These are phyloP conservation scores for Listrodromus nycthemerus DNA, from an alignment of 2,888 invertebrate genomes.

Conservation along the genomic window DNA sequence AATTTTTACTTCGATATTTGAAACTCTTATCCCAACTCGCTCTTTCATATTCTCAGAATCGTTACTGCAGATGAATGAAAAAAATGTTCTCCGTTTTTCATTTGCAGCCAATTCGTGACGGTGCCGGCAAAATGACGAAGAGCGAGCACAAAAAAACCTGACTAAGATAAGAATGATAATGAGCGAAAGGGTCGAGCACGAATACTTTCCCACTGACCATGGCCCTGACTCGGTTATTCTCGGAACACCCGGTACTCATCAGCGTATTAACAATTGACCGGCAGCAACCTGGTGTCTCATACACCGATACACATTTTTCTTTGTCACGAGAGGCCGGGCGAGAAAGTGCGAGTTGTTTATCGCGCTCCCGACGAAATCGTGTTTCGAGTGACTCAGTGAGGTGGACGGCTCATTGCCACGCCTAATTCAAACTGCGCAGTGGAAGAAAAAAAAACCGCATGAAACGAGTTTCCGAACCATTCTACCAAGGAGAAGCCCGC, in stretches of 20 bases:
- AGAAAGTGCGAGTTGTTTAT: slow-evolving; percentile 12
- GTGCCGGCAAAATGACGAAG: not conserved
- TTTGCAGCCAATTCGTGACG: not conserved
- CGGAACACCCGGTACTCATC: not conserved
- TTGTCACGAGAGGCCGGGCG: not conserved
- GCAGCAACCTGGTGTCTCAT: slow-evolving; percentile 8
- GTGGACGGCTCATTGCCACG: slow-evolving; percentile 42
- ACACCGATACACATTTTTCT: not conserved
- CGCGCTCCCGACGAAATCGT: not conserved
- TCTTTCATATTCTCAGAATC: not conserved
- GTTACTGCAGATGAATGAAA: not conserved
- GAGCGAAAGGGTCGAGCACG: not conserved
- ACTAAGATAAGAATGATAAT: not conserved
- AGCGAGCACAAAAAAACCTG: not conserved
- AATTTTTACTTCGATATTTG: not conserved
- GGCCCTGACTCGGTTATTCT: not conserved
- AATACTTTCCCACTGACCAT: not conserved
- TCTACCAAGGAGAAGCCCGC: too few relatives aligned
- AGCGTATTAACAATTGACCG: not conserved
- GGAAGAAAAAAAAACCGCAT: slow-evolving; percentile 33
- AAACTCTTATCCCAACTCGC: not conserved
- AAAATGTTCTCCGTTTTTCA: too few relatives aligned
- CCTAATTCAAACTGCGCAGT: slow-evolving; percentile 61
- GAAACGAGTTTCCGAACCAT: not conserved
- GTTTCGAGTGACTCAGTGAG: slow-evolving; percentile 14